Conservation (phyloP, 2,113 vertebrate species). For the Xiphophorus couchianus region DNA sequence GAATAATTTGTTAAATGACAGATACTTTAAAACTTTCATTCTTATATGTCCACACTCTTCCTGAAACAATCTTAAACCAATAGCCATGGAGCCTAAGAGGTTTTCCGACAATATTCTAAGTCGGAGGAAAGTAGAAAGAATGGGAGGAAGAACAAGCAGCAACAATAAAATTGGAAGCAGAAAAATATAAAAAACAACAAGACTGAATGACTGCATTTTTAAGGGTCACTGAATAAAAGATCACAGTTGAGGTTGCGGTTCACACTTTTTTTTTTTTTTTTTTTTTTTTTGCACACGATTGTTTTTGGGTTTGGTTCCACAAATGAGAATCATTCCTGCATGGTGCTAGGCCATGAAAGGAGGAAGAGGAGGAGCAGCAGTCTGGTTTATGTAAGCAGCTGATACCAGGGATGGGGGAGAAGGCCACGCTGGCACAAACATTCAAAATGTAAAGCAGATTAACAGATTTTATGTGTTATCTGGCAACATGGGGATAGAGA, state of each 20-base stretch:
- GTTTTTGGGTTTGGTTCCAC: conserved; percentile 46
- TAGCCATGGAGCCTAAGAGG: no score
- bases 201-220: conserved; percentile 11
- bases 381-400: conserved; percentile 33
- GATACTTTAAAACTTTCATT: neutral
- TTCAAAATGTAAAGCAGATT: conserved; percentile 1
- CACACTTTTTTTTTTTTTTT: conserved; percentile 3
- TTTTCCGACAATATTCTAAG: neutral
- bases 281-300: conserved; percentile 30
- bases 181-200: conserved; percentile 2
- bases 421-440: conserved; percentile 49
- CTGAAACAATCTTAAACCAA: neutral
- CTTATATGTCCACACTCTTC: no score
- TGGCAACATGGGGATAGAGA: neutral
- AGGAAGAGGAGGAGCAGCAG: conserved; percentile 22
- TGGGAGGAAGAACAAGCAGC: conserved; percentile 21
- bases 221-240: conserved; percentile 59
- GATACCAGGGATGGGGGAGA: conserved; percentile 17
- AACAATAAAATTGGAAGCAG: conserved; percentile 31
- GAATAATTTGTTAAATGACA: neutral
- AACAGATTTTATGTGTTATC: neutral
- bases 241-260: conserved; percentile 42
- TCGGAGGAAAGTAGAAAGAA: conserved; percentile 2
- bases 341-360: conserved; percentile 30
- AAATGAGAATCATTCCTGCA: conserved; percentile 67